These are phyloP conservation scores for Spodoptera picta DNA, from an alignment of 2,888 invertebrate genomes.

Conservation along the genomic window DNA sequence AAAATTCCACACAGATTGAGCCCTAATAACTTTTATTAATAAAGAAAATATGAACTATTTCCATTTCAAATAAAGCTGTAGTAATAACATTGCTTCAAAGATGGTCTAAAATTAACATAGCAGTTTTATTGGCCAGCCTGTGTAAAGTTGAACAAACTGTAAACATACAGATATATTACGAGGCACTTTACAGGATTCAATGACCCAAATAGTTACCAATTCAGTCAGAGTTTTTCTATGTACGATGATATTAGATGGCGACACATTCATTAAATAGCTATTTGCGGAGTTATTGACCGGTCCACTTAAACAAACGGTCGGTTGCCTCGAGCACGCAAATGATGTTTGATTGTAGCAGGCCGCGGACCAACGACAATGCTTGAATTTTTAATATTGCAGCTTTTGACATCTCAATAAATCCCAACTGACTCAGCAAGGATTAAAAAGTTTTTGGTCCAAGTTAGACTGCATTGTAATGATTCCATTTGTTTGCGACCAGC, in stretches of 20 bases:
- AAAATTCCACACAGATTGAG: no score
- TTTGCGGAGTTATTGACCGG: conserved; percentile 73
- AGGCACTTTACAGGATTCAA: conserved; percentile 57
- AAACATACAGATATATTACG: conserved; percentile 13
- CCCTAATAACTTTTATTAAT: no score
- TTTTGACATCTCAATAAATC: conserved; percentile 20
- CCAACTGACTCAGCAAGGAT: conserved; percentile 25
- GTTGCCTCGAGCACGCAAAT: conserved; percentile 43
- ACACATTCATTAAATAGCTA: conserved; percentile 64
- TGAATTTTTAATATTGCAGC: conserved; percentile 48
- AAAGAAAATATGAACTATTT: no score
- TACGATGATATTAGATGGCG: conserved; percentile 59
- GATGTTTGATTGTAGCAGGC: conserved; percentile 49
- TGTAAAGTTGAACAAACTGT: conserved; percentile 39
- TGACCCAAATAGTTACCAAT: conserved; percentile 75
- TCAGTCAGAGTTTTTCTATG: conserved; percentile 66
- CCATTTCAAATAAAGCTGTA: conserved; percentile 31
- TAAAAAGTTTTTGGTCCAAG: conserved; percentile 14
- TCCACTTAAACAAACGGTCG: conserved; percentile 57
- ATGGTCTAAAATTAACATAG: conserved; percentile 24
- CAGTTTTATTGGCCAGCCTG: conserved; percentile 23
- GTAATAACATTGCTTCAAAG: conserved; percentile 28
- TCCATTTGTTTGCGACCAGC: background rate
- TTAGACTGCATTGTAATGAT: conserved; percentile 25
- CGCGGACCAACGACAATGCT: conserved; percentile 20